These are phyloP conservation scores for Habrosyne pyritoides DNA, from an alignment of 2,888 invertebrate species.

Conservation along the genomic window DNA sequence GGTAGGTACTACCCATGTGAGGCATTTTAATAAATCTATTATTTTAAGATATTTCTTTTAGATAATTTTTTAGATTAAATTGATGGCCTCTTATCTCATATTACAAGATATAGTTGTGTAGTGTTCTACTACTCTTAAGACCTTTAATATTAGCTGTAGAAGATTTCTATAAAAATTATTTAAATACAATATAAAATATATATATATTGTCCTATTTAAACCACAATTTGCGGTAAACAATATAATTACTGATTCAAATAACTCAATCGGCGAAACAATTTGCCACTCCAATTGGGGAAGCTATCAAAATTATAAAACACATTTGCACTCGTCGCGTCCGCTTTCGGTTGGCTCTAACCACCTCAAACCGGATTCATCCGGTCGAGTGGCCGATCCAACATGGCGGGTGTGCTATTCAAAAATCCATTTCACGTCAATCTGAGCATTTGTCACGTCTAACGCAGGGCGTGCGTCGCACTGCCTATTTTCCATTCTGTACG, in stretches of 20 bases:
- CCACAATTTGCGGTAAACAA: background rate
- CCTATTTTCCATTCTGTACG: conserved; percentile 18
- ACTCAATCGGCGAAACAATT: conserved; percentile 35
- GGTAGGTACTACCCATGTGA: too few relatives aligned
- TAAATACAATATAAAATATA: too few relatives aligned
- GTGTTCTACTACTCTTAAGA: too few relatives aligned
- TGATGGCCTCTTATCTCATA: too few relatives aligned
- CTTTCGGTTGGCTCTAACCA: conserved; percentile 36
- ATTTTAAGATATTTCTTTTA: too few relatives aligned
- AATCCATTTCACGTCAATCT: conserved; percentile 80
- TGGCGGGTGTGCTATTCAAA: conserved; percentile 58
- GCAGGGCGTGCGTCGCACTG: conserved; percentile 23
- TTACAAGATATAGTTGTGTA: too few relatives aligned
- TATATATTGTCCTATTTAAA: too few relatives aligned
- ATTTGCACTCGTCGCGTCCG: conserved; percentile 43
- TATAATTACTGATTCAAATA: conserved; percentile 13
- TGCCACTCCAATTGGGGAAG: conserved; percentile 18
- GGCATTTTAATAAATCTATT: too few relatives aligned
- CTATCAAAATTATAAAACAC: conserved; percentile 49
- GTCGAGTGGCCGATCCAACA: conserved; percentile 58
- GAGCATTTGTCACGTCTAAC: conserved; percentile 62
- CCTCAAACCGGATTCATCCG: conserved; percentile 42
- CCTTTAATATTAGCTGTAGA: too few relatives aligned
- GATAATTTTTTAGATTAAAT: too few relatives aligned
- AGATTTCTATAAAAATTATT: too few relatives aligned